phyloP scores from a whole-genome alignment of 2,113 vertebrate genomes.

The Pterocles orientalis region DNA sequence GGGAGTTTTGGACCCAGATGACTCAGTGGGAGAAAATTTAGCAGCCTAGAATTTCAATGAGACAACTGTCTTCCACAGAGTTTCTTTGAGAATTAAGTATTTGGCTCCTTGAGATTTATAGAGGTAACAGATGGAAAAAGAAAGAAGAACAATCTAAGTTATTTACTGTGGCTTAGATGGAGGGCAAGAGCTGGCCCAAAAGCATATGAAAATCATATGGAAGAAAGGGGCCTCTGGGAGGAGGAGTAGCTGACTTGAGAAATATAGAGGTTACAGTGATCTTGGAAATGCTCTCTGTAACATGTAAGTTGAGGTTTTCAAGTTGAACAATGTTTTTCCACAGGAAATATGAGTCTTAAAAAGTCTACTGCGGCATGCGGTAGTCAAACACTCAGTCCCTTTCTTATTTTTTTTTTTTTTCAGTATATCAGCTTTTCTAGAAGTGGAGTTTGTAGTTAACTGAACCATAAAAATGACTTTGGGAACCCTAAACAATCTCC shows the following conservation, averaged over 20 bases:
- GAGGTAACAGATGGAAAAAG: not conserved
- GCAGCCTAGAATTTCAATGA: not conserved
- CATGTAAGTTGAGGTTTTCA: slow-evolving; percentile 22
- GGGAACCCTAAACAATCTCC: not conserved
- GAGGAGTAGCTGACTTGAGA: not conserved
- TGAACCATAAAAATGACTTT: not conserved
- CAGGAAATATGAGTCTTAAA: not conserved
- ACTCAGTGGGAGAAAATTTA: not conserved
- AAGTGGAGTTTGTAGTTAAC: not conserved
- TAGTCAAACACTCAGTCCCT: not conserved
- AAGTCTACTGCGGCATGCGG: not conserved
- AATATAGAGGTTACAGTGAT: not conserved
- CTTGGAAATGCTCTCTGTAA: not conserved
- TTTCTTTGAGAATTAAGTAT: not conserved
- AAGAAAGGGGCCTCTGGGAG: not conserved
- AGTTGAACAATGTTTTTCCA: not conserved
- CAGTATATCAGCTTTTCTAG: not conserved
- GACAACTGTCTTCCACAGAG: not conserved
- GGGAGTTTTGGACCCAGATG: not conserved
- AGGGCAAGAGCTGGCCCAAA: not conserved
- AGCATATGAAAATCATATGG: not conserved
- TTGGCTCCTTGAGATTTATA: not conserved
- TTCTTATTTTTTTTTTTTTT: no score
- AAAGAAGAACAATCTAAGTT: not conserved
- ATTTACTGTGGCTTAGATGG: not conserved